Base-by-base conservation (phyloP, 2,797 vertebrate species). In the Channallabes apus region DNA sequence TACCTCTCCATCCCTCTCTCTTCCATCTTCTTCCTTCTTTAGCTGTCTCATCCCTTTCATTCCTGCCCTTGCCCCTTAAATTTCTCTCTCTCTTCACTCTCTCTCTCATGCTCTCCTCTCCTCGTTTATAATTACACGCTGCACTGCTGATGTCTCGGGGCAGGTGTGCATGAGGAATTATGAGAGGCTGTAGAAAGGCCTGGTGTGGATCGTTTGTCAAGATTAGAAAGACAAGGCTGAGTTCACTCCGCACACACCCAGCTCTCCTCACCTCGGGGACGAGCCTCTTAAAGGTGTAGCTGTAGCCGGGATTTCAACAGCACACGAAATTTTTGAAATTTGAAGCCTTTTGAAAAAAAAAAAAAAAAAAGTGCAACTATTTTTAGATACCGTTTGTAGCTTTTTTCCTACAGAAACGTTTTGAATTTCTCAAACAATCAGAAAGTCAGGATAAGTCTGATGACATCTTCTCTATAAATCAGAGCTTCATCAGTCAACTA, bases 211-310 rank as follows among this genome's bases (percentile, higher is more conserved):
- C 64, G 80, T 86, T 86, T 67, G 35, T 89, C 80, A 87, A 82
- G 82, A 89, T 87, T 87, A 87, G 86, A 82, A 83, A 84, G 73
- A 51, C 59, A 58, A 68, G 61, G 54, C 72, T 38, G 75, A 69
- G 83, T 77, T 85, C 88, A 82, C 24, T 41, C n/a, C 59, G 46
- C 46, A 68, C 79, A 51, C 59, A 22, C 61, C 56, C 62, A 22
- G 56, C 59, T 84, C 83, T 20, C 64, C 38, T 41, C 46, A 51
- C 81, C 54, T 75, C 73, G 77, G 65, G 46, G 84, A n/a, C 24
- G 78, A 29, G 29, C 22, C n/a, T 65, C 24, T 83, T 81, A 51
- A 80, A 80, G 78, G 7, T 20, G 65, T 51, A 65, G 62, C 51
- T 65, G 11, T n/a, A 67, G 51, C 62, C n/a, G 15, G 8, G 22